Evolutionary conservation across 2,888 invertebrate species (phyloP).

Genomic region (Tipula confusa): DNA sequence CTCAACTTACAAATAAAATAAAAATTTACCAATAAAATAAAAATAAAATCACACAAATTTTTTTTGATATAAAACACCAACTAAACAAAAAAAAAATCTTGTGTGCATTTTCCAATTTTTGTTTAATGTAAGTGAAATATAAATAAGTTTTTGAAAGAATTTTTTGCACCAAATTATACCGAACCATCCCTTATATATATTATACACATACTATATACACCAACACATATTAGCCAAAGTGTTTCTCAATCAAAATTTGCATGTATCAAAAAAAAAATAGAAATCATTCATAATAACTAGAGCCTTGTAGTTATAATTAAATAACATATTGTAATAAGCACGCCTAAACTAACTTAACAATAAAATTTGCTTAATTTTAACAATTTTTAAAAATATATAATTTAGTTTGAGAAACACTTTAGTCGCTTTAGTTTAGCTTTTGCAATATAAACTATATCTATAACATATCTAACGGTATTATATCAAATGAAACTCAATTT

Average conservation of each 20-base stretch:
- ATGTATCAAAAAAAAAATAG: background rate
- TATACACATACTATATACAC: background rate
- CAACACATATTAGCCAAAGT: background rate
- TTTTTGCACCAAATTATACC: background rate
- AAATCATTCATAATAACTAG: background rate
- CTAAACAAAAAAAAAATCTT: background rate
- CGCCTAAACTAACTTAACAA: background rate
- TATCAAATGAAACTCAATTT: background rate
- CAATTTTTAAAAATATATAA: background rate
- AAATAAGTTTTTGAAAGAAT: background rate
- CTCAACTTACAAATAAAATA: background rate
- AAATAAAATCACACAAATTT: constrained; percentile 3
- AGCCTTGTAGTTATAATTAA: background rate
- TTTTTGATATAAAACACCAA: background rate
- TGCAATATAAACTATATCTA: background rate
- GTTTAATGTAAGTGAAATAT: constrained; percentile 25
- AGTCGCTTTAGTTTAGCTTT: background rate
- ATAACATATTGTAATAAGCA: background rate
- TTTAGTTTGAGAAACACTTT: constrained; percentile 16
- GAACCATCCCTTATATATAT: background rate
- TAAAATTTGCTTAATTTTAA: background rate
- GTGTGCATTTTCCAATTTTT: constrained; percentile 26
- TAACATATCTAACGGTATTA: background rate
- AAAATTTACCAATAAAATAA: background rate
- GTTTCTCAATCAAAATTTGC: constrained; percentile 25